A percentile compares a stretch with the other conserved stretches of the same genome.
Evolutionary conservation across 2,113 vertebrate species (phyloP).

Genomic region (Indicator indicator): DNA sequence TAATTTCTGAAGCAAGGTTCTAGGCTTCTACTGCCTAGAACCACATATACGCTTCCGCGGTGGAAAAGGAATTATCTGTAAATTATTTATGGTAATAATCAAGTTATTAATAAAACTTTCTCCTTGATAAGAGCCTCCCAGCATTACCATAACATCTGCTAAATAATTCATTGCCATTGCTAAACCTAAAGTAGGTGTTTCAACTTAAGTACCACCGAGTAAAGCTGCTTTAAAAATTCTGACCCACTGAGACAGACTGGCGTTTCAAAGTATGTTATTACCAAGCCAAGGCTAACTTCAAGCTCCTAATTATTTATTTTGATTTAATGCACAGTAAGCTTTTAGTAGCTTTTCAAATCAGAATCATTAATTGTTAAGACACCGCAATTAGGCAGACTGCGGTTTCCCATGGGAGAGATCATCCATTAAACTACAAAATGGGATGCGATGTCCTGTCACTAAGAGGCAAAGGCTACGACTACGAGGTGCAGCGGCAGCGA

Average conservation of each 20-base stretch:
- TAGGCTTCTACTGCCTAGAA: background rate
- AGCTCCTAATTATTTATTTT: background rate
- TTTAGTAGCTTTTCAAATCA: background rate
- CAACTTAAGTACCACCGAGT: background rate
- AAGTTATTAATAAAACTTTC: background rate
- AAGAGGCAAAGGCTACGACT: background rate
- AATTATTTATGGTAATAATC: background rate
- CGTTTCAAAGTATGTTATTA: background rate
- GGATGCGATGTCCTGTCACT: rapidly evolving
- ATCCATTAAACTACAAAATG: background rate
- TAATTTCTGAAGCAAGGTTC: background rate
- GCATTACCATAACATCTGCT: background rate
- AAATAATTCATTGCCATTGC: background rate
- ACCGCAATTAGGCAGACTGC: background rate
- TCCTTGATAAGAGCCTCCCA: background rate
- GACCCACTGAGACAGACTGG: background rate
- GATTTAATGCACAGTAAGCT: background rate
- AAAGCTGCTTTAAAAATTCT: background rate
- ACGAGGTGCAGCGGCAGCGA: rapidly evolving
- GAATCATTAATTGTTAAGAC: background rate
- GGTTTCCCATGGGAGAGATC: background rate
- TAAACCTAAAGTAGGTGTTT: background rate
- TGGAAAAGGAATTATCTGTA: background rate
- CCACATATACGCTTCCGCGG: background rate
- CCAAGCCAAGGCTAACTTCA: background rate